A percentile compares a stretch with the other conserved stretches of the same genome.
Evolutionary conservation across 2,797 vertebrate species (phyloP).

Genomic region (Rhinophrynus dorsalis): DNA sequence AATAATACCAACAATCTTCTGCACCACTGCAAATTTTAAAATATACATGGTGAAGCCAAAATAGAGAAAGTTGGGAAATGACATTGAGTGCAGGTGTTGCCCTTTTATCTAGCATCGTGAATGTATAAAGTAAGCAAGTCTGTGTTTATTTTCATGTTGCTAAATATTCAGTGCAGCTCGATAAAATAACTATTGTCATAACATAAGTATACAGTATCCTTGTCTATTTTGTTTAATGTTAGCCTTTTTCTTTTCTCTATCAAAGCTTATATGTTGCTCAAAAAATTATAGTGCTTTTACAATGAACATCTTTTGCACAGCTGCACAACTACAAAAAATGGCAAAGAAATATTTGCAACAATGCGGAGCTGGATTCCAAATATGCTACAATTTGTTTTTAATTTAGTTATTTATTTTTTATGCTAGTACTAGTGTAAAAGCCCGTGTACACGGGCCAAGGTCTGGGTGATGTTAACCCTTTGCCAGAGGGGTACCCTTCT

Average conservation of each 20-base stretch:
- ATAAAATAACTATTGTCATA: constrained; percentile 3
- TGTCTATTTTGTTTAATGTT: constrained; percentile 5
- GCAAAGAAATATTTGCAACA: not conserved
- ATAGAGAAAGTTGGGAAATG: no score
- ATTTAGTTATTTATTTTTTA: no score
- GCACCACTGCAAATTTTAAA: no score
- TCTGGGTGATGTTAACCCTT: no score
- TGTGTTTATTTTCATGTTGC: not conserved
- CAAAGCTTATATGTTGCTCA: not conserved
- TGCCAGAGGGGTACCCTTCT: no score
- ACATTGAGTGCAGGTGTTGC: not conserved
- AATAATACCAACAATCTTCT: no score
- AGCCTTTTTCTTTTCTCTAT: not conserved
- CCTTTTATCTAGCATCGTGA: not conserved
- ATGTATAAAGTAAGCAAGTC: not conserved
- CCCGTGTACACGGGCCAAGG: no score
- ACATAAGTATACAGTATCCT: not conserved
- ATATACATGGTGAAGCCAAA: no score
- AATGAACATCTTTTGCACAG: not conserved
- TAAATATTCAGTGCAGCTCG: not conserved
- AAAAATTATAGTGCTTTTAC: constrained; percentile 8
- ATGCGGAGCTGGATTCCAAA: not conserved
- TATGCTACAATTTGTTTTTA: not conserved
- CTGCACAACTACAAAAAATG: constrained; percentile 3
- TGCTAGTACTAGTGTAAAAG: no score